Evolutionary conservation across 2,113 vertebrate genomes (phyloP), one percentile per base, ranked within the genome.

Genomic region (Rallus limicola): DNA sequence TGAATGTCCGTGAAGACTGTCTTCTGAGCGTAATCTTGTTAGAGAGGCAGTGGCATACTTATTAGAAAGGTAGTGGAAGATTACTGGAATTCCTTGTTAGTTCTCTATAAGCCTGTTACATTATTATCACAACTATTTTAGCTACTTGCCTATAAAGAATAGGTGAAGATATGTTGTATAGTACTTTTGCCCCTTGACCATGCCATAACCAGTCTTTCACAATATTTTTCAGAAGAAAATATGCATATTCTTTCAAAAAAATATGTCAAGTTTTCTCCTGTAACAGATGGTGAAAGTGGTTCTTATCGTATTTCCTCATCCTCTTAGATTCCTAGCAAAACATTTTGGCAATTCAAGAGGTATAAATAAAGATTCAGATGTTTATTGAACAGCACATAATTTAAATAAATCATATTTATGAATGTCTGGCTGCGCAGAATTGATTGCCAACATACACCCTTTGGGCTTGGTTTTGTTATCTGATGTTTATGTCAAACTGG

Each of bases 391-490:
- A 91, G 76, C 21, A 79, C 48, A 72, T 69, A 68, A 93, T 95
- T 90, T 92, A 94, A 94, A 96, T 92, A 93, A 93, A 93, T 92
- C 82, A 71, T 83, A 90, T 96, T 86, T 97, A 88, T 87, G 40
- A 86, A 94, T 58, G 48, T 88, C 90, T 94, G 72, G 56, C 69
- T 89, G 72, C 92, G 58, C 70, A 93, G 83, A 93, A 92, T 82
- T 88, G 76, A 90, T 89, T 92, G 93, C 92, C 88, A 93, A 84
- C 80, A 62, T 52, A 79, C 50, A 77, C 34, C 69, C 76, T 90
- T 93, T 82, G 65, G 86, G 93, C 74, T 31, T 55, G 19, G 63
- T 60, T 90, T 94, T 87, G 78, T 69, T 90, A 60, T 90, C 56
- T 78, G 93, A 92, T 89, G 72, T 96, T 94, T 95, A 93, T 86